Base-by-base conservation (phyloP, 2,888 invertebrate genomes). In the Nephrotoma guestfalica region DNA sequence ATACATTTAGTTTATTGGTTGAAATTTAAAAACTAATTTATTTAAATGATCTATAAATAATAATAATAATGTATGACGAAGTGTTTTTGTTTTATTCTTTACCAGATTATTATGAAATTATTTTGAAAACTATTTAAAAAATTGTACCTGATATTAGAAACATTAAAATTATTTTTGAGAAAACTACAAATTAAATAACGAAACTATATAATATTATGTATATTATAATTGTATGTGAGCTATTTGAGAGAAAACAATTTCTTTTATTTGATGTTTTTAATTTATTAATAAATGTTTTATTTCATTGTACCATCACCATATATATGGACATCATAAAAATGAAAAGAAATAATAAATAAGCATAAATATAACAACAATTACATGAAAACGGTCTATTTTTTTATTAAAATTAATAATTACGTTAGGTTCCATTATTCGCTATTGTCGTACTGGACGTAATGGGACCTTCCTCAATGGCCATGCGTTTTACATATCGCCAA, bases 91-190 rank as follows among this genome's bases (percentile, higher is more conserved):
- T 57, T 4, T 15, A 57, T 57, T 57, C 51, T 57, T 30, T 30
- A 15, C 51, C 51, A 57, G 30, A 30, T 15, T 57, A 15, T 57
- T 57, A 57, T 57, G 7, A 15, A 15, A 57, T 57, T 57, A 57
- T 15, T 47, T 57, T 57, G 51, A 57, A 30, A 57, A 57, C 51
- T 57, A 47, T 47, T 86, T 51, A 87, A 86, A 86, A 87, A 86
- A 86, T 86, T 87, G 88, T 88, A 88, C 88, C 88, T 88, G 88
- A 88, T 88, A 88, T 88, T 88, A 88, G 88, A 88, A 88, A 88
- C 88, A 88, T 88, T 87, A 88, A 86, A 51, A 86, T 86, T 86
- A 51, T 51, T 86, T 86, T 86, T 40, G 57, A 86, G 43, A 41
- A 40, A 40, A 86, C 7, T 41, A 41, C 30, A 85, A 43, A 85